These are phyloP conservation scores for Anthopleura xanthogrammica DNA, from an alignment of 92 coral and sea anemone species.

Conservation along the genomic window DNA sequence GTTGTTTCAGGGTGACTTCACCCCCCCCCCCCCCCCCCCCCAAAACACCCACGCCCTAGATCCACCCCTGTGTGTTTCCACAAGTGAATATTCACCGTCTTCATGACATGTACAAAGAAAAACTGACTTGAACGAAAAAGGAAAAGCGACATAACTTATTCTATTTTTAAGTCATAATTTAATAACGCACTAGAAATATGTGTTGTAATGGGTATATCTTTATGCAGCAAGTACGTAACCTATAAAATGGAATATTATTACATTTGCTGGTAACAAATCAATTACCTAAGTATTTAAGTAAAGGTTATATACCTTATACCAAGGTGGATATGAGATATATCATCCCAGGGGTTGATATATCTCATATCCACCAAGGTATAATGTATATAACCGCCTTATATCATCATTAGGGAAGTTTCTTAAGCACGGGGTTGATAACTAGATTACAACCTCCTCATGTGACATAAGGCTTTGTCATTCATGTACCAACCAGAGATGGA, in stretches of 20 bases:
- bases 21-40: no score
- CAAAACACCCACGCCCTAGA: background rate
- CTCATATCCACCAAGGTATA: no score
- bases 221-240: background rate
- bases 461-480: no score
- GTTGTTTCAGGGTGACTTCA: no score
- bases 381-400: no score
- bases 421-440: no score
- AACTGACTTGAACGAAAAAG: conserved; percentile 1
- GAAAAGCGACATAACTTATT: background rate
- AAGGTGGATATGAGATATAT: no score
- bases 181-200: background rate
- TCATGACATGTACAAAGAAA: background rate
- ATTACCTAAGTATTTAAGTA: background rate
- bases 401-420: no score
- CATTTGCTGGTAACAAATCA: background rate
- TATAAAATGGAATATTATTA: background rate
- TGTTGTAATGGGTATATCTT: conserved; percentile 6
- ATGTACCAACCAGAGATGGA: no score
- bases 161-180: conserved; percentile 7
- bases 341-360: no score
- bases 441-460: no score
- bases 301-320: no score
- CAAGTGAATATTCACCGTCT: background rate
- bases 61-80: background rate